Evolutionary conservation across 2,888 invertebrate genomes (phyloP), one percentile per base, ranked within the genome.

Genomic region (Acronicta alni): DNA sequence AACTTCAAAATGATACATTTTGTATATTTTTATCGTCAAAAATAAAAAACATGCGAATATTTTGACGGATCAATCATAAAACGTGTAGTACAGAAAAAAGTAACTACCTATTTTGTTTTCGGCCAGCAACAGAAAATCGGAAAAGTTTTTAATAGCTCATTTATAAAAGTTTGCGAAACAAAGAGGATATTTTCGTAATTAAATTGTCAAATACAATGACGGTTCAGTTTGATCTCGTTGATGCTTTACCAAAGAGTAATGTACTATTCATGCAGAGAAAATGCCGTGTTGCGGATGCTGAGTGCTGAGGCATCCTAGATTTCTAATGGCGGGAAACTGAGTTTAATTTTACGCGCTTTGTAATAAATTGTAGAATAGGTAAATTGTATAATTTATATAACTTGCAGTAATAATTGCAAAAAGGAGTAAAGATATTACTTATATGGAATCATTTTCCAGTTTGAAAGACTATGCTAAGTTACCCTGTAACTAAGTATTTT

Each of bases 311-410:
- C 56, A 68, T 80, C 72, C 75, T 71, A 81, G 80, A 71, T 81
- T 81, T 81, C 80, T 79, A 78, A 80, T 70, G 66, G 69, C 63
- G 79, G 73, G 75, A 77, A 79, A 67, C 61, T 64, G 52, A 54
- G 53, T 63, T 74, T 68, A 77, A 71, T 71, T 59, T 63, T 54
- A 55, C 57, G 49, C 58, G 54, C 56, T 62, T 58, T 64, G 57
- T 64, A 61, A 43, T 62, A 62, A 43, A 60, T 57, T 53, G 41
- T 30, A 42, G 18, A 47, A 18, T 18, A n/a, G n/a, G n/a, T n/a
- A 15, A 44, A 32, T 49, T 42, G 44, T 53, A 42, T 38, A 4
- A 7, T 30, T 15, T 12, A 23, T 18, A 14, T 2, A 0, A 14
- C 1, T 20, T 26, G 14, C 4, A 32, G 5, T 32, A 14, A 14